phyloP scores from a whole-genome alignment of 2,888 invertebrate genomes.

The Junonia oenone region DNA sequence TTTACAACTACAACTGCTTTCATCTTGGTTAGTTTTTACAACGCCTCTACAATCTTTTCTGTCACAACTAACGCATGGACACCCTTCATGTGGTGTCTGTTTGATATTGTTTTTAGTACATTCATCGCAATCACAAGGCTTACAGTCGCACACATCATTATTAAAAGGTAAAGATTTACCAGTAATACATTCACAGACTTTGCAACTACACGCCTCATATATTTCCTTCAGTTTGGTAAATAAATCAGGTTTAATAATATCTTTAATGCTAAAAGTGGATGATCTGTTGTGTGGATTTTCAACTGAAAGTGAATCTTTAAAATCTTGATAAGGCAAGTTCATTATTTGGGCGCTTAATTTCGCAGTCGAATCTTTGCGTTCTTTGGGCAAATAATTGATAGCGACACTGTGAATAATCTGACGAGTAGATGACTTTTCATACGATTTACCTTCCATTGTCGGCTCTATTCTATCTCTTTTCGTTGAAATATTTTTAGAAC shows the following conservation, averaged over 20 bases:
- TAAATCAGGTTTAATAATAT: constrained; percentile 40
- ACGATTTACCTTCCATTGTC: constrained; percentile 1
- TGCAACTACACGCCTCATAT: constrained; percentile 60
- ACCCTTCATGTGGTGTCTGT: constrained; percentile 24
- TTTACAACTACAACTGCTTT: constrained; percentile 38
- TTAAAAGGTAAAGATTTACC: constrained; percentile 19
- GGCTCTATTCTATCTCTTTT: neutral
- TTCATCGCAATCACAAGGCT: constrained; percentile 43
- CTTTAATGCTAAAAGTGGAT: constrained; percentile 4
- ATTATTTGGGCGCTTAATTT: constrained; percentile 49
- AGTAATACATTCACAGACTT: constrained; percentile 55
- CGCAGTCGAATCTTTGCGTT: constrained; percentile 31
- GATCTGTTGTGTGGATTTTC: constrained; percentile 5
- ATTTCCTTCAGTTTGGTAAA: constrained; percentile 50
- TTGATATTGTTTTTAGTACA: constrained; percentile 29
- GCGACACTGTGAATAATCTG: constrained; percentile 11
- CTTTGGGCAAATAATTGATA: constrained; percentile 15
- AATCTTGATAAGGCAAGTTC: constrained; percentile 42
- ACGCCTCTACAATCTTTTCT: constrained; percentile 35
- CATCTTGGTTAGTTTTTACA: constrained; percentile 17
- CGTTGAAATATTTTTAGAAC: constrained; percentile 2
- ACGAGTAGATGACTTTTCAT: constrained; percentile 14
- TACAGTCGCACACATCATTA: constrained; percentile 38
- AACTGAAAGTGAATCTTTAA: constrained; percentile 30
- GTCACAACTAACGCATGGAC: constrained; percentile 35